phyloP scores from a whole-genome alignment of 2,797 vertebrate species.

The Prunella strophiata region DNA sequence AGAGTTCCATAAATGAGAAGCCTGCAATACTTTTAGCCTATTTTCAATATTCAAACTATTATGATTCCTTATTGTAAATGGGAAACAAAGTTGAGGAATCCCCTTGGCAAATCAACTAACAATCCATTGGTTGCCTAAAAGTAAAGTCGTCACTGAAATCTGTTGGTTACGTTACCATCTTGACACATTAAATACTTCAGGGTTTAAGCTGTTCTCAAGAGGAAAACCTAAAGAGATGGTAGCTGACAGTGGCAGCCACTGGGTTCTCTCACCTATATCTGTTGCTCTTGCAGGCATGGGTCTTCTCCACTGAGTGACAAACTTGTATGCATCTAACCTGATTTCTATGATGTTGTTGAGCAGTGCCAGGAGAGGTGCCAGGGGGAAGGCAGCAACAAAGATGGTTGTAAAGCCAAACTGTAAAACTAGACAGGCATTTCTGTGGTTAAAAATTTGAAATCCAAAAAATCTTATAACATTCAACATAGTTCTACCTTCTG shows the following conservation, averaged over 20 bases:
- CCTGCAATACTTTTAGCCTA: background rate
- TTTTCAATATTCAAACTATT: background rate
- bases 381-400: constrained; percentile 96
- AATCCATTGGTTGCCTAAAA: background rate
- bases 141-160: background rate
- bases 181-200: background rate
- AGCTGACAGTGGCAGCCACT: background rate
- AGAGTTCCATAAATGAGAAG: background rate
- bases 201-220: background rate
- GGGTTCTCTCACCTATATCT: constrained; percentile 88
- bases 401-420: constrained; percentile 99
- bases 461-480: background rate
- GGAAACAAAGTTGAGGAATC: background rate
- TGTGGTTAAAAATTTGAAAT: background rate
- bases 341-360: constrained; percentile 99
- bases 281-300: constrained; percentile 97
- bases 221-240: background rate
- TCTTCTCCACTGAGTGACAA: constrained; percentile 97
- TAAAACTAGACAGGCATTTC: constrained; percentile 81
- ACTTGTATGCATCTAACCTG: constrained; percentile 96
- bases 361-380: constrained; percentile 96
- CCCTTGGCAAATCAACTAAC: background rate
- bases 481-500: background rate
- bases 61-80: background rate
- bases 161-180: background rate